Conservation (phyloP, 1,140 invertebrate species). For the Potamilus streckersoni region DNA sequence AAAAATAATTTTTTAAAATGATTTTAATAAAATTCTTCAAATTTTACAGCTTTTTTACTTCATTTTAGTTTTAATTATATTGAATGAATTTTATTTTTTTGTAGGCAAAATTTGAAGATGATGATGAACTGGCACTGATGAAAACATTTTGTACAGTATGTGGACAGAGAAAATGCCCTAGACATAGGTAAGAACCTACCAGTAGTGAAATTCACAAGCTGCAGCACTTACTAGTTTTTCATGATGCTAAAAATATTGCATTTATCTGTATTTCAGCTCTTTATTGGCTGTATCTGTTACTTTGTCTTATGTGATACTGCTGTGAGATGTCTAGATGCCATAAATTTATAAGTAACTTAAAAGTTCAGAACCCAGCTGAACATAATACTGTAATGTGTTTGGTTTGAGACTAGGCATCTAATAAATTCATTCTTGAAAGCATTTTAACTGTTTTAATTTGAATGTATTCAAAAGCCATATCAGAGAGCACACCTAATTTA, state of each 20-base stretch:
- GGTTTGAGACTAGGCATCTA: no score
- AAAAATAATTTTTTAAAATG: no score
- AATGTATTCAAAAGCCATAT: no score
- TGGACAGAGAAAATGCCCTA: slow-evolving; percentile 59
- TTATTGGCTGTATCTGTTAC: neutral
- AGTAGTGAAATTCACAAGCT: neutral
- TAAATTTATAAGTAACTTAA: neutral
- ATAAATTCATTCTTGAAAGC: no score
- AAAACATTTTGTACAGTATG: slow-evolving; percentile 62
- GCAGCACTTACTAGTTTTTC: neutral
- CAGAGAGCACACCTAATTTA: no score
- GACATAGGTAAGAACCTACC: slow-evolving; percentile 52
- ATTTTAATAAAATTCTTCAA: no score
- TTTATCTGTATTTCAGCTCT: neutral
- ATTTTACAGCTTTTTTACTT: no score
- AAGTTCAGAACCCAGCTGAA: no score
- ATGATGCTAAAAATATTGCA: neutral
- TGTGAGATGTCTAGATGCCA: neutral
- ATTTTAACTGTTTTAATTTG: no score
- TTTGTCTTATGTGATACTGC: neutral
- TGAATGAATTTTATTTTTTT: no score
- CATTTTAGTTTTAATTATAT: no score
- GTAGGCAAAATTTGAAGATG: slow-evolving; percentile 4
- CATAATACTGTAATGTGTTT: no score
- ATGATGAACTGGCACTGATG: slow-evolving; percentile 57